Base-by-base conservation (phyloP, 2,888 invertebrate genomes). In the Meganola albula region DNA sequence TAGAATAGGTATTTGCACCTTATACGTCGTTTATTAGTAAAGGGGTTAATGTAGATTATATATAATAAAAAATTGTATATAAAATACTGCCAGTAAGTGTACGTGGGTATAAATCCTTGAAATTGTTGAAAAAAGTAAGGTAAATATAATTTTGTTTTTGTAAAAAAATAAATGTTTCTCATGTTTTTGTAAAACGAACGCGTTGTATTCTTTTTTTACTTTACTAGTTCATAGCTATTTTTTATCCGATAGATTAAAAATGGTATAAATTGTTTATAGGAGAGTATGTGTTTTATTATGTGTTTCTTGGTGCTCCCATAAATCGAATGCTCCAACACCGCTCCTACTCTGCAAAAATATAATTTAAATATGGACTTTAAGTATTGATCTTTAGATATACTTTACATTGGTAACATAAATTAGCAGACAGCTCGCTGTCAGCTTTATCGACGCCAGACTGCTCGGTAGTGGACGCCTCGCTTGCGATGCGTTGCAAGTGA, bases 211-310 rank as follows among this genome's bases (percentile, higher is more conserved):
- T 63, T 73, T 82, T 51, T 56, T 44, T 53, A 56, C 50, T 56
- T 46, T 41, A 52, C 33, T 53, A 80, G 79, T 69, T 76, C 74
- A 69, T 77, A 77, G 77, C 79, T 82, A 75, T 79, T 60, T 79
- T 82, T 78, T 69, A 78, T 77, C 69, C 65, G 58, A 74, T 73
- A 76, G 71, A 75, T 70, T 71, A 52, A 44, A 50, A 44, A 50
- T 48, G 56, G 57, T 53, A 56, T 52, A 53, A 56, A 49, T 46
- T 53, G 53, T 53, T 53, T 53, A 53, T 53, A 53, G 57, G 49
- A 56, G 25, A 38, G 31, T 31, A 10, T 27, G 31, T 42, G 56
- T 53, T 56, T 53, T 38, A 53, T 56, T 53, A 53, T 4, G 33
- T 29, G 30, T 4, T n/a, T n/a, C n/a, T n/a, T n/a, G n/a, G n/a